Evolutionary conservation across 2,113 vertebrate species (phyloP), one percentile per base, ranked within the genome.

Genomic region (Syngnathoides biaculeatus): DNA sequence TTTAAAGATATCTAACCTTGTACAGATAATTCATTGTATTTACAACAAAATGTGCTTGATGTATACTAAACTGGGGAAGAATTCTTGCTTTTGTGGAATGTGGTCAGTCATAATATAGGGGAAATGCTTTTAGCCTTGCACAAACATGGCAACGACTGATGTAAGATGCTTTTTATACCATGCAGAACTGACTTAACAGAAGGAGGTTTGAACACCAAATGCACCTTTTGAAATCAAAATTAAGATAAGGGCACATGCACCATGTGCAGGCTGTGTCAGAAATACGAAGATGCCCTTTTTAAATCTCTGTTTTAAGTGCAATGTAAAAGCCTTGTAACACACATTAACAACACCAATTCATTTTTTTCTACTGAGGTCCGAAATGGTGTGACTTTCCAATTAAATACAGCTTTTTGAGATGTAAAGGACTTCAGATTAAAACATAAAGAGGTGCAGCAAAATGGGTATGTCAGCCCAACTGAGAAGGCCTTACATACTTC

Each of bases 1-100:
- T 88, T 89, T 91, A 87, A 91, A 91, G 91, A 87, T 87, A 88
- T 92, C 83, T 88, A 85, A 89, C 82, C 78, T 85, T 83, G 85
- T 89, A 86, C 88, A 87, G 86, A 89, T 82, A 79, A 87, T 69
- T 84, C 81, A 84, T 81, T 86, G 84, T 86, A 86, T 84, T 87
- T 83, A 83, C 73, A n/a, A 81, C 66, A 72, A 84, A 35, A 79
- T 69, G 77, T 84, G 86, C 85, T 84, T 78, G 65, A 78, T 75
- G 59, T 20, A 61, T 73, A 69, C 58, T 68, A 74, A 67, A 67
- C 64, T 50, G 48, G 1, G 12, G 38, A 5, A 12, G 35, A 50
- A 8, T 48, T 43, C 11, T 40, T 75, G 65, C 66, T 58, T 73
- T 77, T 47, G 42, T 26, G 42, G 60, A 67, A 68, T 71, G 74